Evolutionary conservation across 2,113 vertebrate species (phyloP).

Genomic region (Archilochus colubris): DNA sequence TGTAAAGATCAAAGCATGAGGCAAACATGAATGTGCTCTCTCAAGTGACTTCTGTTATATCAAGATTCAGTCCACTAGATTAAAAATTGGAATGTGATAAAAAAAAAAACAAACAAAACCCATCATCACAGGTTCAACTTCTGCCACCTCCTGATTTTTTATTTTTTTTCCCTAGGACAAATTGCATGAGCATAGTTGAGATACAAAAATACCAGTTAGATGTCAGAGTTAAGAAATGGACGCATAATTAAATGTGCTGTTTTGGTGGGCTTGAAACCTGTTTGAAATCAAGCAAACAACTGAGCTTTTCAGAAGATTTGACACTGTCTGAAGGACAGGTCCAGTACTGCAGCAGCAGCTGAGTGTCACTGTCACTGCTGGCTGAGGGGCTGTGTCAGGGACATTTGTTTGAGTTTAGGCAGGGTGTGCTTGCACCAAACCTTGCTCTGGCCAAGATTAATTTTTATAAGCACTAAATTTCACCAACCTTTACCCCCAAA

Average conservation of each 20-base stretch:
- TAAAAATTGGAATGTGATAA: background rate
- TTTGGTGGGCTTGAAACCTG: conserved; percentile 31
- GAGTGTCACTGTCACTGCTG: background rate
- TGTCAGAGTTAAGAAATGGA: background rate
- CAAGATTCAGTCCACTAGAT: background rate
- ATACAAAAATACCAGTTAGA: background rate
- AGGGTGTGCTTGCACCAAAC: background rate
- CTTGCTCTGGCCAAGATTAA: background rate
- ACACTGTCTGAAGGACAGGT: background rate
- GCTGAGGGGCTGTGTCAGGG: conserved; percentile 16
- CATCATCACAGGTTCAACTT: background rate
- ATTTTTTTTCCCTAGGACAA: background rate
- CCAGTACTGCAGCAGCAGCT: conserved; percentile 43
- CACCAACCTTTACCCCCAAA: conserved; percentile 44
- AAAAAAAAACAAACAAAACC: background rate
- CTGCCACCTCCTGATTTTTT: background rate
- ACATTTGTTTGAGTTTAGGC: background rate
- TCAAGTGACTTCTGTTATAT: background rate
- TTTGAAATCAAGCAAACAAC: background rate
- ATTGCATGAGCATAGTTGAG: background rate
- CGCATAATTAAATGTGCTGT: background rate
- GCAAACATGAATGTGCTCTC: background rate
- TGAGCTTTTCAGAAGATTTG: conserved; percentile 1
- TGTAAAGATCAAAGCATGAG: background rate
- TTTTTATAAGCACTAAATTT: conserved; percentile 44